Conservation (phyloP, 2,797 vertebrate genomes). For the Aphelocoma californica region DNA sequence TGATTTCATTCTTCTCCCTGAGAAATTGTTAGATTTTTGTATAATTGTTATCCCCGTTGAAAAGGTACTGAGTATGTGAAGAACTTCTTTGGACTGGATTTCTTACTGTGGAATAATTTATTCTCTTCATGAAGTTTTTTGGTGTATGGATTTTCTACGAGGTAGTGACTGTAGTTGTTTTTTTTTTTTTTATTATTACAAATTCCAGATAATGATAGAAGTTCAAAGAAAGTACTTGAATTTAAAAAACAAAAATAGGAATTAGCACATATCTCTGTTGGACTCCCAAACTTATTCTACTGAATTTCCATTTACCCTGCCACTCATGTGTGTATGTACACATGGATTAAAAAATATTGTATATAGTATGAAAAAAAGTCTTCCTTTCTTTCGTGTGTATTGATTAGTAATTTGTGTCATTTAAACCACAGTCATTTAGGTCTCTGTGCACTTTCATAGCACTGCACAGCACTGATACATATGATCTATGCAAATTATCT, state of each 20-base stretch:
- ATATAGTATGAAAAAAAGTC: background rate
- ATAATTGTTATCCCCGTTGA: background rate
- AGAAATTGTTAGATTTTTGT: background rate
- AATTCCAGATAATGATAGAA: background rate
- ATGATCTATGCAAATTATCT: background rate
- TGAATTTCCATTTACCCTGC: background rate
- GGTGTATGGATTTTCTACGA: background rate
- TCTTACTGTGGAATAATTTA: background rate
- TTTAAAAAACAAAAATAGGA: background rate
- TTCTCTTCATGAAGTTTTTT: background rate
- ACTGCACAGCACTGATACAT: background rate
- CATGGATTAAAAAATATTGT: background rate
- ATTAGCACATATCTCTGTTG: background rate
- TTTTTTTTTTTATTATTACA: background rate
- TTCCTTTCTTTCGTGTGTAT: background rate
- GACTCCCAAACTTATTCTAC: background rate
- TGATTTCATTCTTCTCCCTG: background rate
- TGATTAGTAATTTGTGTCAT: background rate
- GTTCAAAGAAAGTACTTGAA: background rate
- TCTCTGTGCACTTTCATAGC: background rate
- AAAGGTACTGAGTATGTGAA: background rate
- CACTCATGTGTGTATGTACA: accelerated
- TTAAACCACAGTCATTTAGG: background rate
- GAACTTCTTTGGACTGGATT: background rate
- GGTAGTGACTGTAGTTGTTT: background rate